Conservation (phyloP, 2,888 invertebrate genomes). For the Sinohyriopsis cumingii region DNA sequence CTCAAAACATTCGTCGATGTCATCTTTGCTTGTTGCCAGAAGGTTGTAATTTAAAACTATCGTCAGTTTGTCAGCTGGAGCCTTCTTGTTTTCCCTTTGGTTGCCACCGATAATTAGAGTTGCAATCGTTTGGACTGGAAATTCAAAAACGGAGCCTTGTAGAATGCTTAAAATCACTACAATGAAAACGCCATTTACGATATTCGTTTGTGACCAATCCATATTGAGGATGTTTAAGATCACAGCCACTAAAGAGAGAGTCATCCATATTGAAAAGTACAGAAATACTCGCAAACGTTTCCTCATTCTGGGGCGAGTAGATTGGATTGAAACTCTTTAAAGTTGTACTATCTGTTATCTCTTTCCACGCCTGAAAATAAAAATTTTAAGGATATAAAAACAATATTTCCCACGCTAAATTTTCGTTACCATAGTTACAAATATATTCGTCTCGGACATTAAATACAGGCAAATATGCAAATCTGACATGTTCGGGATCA, state of each 20-base stretch:
- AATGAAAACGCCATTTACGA: conserved; percentile 53
- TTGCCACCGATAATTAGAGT: conserved; percentile 55
- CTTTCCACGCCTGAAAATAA: too few species aligned
- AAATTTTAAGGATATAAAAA: too few species aligned
- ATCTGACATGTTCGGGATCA: too few species aligned
- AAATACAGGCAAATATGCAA: too few species aligned
- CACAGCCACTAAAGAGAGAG: conserved; percentile 43
- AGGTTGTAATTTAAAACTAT: conserved; percentile 57
- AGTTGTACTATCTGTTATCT: too few species aligned
- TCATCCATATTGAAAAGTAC: conserved; percentile 57
- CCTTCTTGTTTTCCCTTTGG: conserved; percentile 33
- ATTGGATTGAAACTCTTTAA: too few species aligned
- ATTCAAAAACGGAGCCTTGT: conserved; percentile 59
- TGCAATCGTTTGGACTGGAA: conserved; percentile 55
- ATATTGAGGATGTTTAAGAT: conserved; percentile 59
- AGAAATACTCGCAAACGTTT: conserved; percentile 45
- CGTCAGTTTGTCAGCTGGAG: conserved; percentile 46
- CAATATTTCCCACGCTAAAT: too few species aligned
- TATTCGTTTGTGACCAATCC: conserved; percentile 54
- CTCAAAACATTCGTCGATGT: conserved; percentile 59
- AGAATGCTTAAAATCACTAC: conserved; percentile 54
- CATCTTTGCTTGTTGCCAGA: conserved; percentile 53
- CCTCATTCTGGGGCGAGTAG: conserved; percentile 34
- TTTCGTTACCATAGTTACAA: too few species aligned
- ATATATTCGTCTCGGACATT: too few species aligned